phyloP scores from a whole-genome alignment of 1,140 invertebrate genomes.

The Ruditapes philippinarum region DNA sequence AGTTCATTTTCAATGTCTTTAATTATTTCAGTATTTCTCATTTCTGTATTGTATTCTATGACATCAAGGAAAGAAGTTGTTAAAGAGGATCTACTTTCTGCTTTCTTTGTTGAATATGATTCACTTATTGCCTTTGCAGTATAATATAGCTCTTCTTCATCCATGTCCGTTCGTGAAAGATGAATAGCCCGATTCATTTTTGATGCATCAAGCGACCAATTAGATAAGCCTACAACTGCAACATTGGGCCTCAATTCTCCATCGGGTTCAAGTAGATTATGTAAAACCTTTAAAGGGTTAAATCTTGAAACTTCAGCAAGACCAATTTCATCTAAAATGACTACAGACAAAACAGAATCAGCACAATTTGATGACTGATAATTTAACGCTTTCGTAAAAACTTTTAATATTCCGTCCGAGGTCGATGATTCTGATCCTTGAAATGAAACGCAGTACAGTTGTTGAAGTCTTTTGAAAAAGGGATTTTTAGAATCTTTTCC shows the following conservation, averaged over 20 bases:
- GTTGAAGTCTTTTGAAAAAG: constrained; percentile 76
- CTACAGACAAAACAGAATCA: constrained; percentile 72
- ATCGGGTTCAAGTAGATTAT: constrained; percentile 72
- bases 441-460: constrained; percentile 75
- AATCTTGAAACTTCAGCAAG: constrained; percentile 73
- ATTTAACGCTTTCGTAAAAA: constrained; percentile 70
- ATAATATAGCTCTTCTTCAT: constrained; percentile 68
- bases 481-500: constrained; percentile 71
- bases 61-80: background rate
- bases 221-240: constrained; percentile 79
- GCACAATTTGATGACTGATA: constrained; percentile 68
- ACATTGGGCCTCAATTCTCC: constrained; percentile 65
- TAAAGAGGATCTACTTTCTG: background rate
- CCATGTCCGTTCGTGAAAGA: constrained; percentile 72
- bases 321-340: constrained; percentile 78
- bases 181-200: constrained; percentile 80
- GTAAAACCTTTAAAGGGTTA: constrained; percentile 72
- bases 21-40: no score
- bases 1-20: no score
- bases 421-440: constrained; percentile 76
- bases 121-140: constrained; percentile 67
- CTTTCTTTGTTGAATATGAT: background rate
- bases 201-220: constrained; percentile 79
- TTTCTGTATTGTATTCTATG: background rate
- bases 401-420: constrained; percentile 74